Evolutionary conservation across 2,797 vertebrate species (phyloP).

Genomic region (Coracias cyanogaster): DNA sequence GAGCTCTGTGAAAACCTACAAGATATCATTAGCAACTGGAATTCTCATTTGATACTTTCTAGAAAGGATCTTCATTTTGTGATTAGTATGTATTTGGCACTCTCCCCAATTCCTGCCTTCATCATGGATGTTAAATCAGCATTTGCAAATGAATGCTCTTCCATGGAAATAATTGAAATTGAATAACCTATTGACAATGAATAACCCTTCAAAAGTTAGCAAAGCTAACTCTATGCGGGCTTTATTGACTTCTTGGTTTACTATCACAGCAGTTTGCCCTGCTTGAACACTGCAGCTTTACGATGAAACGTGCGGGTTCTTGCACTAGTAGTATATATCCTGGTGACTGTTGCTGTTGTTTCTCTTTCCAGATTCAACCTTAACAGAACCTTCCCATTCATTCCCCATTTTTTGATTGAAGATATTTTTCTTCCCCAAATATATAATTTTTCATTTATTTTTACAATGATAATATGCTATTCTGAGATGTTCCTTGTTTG

Average conservation of each 20-base stretch:
- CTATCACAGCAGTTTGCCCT: neutral
- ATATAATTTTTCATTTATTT: neutral
- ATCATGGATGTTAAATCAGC: neutral
- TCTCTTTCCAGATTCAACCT: neutral
- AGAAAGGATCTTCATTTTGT: neutral
- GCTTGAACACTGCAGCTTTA: neutral
- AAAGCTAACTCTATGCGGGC: neutral
- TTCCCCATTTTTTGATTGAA: neutral
- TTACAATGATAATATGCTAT: neutral
- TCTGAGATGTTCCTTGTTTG: neutral
- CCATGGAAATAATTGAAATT: neutral
- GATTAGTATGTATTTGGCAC: neutral
- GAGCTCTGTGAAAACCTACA: neutral
- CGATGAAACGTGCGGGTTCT: neutral
- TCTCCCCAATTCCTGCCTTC: neutral
- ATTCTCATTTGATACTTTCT: neutral
- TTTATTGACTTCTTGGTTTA: neutral
- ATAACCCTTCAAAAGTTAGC: neutral
- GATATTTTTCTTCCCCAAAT: neutral
- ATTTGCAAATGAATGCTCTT: neutral
- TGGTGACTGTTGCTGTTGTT: neutral
- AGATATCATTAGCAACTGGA: neutral
- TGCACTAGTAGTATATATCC: neutral
- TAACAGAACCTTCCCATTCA: neutral
- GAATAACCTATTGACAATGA: neutral